Evolutionary conservation across 2,888 invertebrate genomes (phyloP).

Genomic region (Glyphotaelius pellucidus): DNA sequence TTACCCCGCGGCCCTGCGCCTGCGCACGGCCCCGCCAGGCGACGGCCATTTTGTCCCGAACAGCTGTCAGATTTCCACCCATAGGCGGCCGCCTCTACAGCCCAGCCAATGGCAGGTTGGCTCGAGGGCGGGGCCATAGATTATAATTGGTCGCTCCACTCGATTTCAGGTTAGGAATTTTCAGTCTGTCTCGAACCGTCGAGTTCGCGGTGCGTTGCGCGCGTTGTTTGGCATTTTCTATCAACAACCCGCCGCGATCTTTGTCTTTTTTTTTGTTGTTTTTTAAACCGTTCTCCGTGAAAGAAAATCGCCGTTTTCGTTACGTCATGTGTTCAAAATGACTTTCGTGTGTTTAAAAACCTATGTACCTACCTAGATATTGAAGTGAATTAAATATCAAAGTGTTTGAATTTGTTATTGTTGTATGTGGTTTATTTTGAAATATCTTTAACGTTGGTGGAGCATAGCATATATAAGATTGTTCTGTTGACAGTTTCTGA

Average conservation of each 20-base stretch:
- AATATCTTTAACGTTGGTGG: neutral
- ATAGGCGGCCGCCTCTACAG: conserved; percentile 37
- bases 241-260: neutral
- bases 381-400: neutral
- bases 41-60: conserved; percentile 55
- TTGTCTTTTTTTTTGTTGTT: conserved; percentile 32
- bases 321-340: neutral
- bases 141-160: conserved; percentile 37
- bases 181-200: conserved; percentile 49
- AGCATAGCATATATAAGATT: neutral
- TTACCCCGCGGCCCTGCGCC: conserved; percentile 6
- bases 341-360: neutral
- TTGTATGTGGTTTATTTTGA: neutral
- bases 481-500: neutral
- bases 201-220: conserved; percentile 21
- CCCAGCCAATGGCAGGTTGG: conserved; percentile 44
- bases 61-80: conserved; percentile 45
- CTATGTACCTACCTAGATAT: neutral
- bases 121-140: conserved; percentile 33
- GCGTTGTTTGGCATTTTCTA: neutral
- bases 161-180: conserved; percentile 33
- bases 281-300: neutral
- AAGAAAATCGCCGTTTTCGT: neutral
- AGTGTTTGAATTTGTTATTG: neutral
- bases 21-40: conserved; percentile 21